Conservation (phyloP, 2,797 vertebrate species). For the Ambastaia sidthimunki region DNA sequence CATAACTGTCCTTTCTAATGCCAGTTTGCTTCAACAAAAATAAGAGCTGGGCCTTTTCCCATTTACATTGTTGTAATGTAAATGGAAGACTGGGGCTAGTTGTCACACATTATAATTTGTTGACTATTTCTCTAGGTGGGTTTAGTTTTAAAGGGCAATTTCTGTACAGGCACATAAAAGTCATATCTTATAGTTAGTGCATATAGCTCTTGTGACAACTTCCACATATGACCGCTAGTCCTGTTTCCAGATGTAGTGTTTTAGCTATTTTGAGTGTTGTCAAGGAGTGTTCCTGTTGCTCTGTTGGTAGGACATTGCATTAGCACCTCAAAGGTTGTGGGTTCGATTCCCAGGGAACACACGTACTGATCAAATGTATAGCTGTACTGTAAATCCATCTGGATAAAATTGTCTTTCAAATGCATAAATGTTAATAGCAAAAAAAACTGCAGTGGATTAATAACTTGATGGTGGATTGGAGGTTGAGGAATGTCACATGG, state of each 20-base stretch:
- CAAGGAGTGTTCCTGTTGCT: too few relatives aligned
- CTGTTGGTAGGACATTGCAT: too few relatives aligned
- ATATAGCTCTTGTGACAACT: background rate
- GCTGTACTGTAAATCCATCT: too few relatives aligned
- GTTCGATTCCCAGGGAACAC: too few relatives aligned
- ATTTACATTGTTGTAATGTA: background rate
- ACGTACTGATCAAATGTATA: too few relatives aligned
- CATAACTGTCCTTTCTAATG: background rate
- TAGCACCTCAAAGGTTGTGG: too few relatives aligned
- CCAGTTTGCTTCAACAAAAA: background rate
- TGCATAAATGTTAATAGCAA: too few relatives aligned
- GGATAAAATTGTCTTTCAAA: too few relatives aligned
- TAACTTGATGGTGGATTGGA: background rate
- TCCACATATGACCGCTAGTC: background rate
- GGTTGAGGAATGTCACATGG: slow-evolving; percentile 16
- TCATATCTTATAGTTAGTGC: background rate
- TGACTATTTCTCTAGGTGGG: background rate
- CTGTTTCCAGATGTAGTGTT: background rate
- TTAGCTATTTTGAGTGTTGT: background rate
- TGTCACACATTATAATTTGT: background rate
- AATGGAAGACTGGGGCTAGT: background rate
- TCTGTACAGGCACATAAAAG: background rate
- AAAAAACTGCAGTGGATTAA: slow-evolving; percentile 5
- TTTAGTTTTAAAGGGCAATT: background rate
- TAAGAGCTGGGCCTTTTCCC: background rate